Base-by-base conservation (phyloP, 2,888 invertebrate species). In the Teinopalpus imperialis region DNA sequence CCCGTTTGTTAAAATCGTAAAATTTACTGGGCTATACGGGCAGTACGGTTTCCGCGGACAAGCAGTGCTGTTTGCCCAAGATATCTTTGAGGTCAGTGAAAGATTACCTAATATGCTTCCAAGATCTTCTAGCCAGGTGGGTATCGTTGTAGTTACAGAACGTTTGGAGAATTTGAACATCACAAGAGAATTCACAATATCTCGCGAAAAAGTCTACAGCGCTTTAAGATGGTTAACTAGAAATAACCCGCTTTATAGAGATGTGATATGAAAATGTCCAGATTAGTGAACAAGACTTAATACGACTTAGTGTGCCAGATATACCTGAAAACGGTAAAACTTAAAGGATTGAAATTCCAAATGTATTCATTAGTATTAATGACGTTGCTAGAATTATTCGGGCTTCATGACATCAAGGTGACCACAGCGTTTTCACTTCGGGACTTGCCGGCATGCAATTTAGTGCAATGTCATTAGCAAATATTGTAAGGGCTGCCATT, bases 21-120 rank as follows among this genome's bases (percentile, higher is more conserved):
- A n/a, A 29, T 29, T 29, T 10, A 29, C 10, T 12, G 12, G 12
- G 5, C 10, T 29, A 29, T 56, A 34, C 48, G 52, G 53, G 18
- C 55, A 54, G 21, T 53, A 55, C 27, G 41, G 51, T 36, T 57
- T 54, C 26, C 51, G 51, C 7, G 52, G 55, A 12, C 54, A 57
- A 20, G 54, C 51, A 4, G 51, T 52, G 5, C 47, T 52, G 8
- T 54, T 53, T 34, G 49, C 48, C 32, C 8, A 52, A 48, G 48
- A 54, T 43, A 32, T 51, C 20, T 49, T 49, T 23, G 48, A 52
- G 20, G 43, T 31, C 14, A 31, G 8, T 31, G 31, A 51, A 36
- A 39, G 26, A 12, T 37, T 49, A 6, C 23, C 39, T 6, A 39
- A 16, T 16, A 42, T 49, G 45, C 21, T 49, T 16, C 45, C 45